phyloP scores from a whole-genome alignment of 2,888 invertebrate genomes.

The Heliothis peltigera region DNA sequence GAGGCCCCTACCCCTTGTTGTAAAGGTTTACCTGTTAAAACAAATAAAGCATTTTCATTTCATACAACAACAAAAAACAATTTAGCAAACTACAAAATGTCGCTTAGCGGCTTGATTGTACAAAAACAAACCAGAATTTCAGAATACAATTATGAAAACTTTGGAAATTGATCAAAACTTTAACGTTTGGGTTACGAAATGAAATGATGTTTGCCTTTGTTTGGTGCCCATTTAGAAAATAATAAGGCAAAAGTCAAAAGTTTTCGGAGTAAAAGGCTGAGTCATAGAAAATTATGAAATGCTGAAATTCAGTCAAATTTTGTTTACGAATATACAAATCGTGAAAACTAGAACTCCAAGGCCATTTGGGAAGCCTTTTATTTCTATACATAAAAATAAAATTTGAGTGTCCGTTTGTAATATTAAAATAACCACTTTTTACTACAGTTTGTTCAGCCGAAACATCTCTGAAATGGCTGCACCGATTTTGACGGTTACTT shows the following conservation, averaged over 20 bases:
- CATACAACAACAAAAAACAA: background rate
- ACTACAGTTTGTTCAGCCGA: no score
- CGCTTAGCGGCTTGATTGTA: slow-evolving; percentile 25
- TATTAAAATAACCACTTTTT: no score
- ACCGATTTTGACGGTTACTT: no score
- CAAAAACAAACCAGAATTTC: slow-evolving; percentile 39
- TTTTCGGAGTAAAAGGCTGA: slow-evolving; percentile 3
- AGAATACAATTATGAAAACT: slow-evolving; percentile 56
- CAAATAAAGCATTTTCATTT: no score
- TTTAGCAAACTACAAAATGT: slow-evolving; percentile 15
- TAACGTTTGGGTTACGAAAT: slow-evolving; percentile 49
- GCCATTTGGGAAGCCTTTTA: background rate
- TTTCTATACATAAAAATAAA: no score
- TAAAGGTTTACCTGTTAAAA: no score
- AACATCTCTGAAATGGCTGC: no score
- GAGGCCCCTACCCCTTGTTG: no score
- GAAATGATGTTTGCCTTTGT: slow-evolving; percentile 53
- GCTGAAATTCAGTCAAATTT: slow-evolving; percentile 3
- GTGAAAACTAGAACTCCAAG: background rate
- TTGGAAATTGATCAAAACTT: slow-evolving; percentile 60
- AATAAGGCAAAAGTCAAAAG: slow-evolving; percentile 16
- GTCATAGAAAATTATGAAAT: slow-evolving; percentile 13
- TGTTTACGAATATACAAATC: background rate
- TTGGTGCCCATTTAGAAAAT: slow-evolving; percentile 23
- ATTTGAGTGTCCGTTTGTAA: no score